Percentiles rank a stretch among this genome's conserved stretches.
These are phyloP conservation scores for Calephelis nemesis DNA, from an alignment of 1,140 invertebrate species.

Conservation along the genomic window DNA sequence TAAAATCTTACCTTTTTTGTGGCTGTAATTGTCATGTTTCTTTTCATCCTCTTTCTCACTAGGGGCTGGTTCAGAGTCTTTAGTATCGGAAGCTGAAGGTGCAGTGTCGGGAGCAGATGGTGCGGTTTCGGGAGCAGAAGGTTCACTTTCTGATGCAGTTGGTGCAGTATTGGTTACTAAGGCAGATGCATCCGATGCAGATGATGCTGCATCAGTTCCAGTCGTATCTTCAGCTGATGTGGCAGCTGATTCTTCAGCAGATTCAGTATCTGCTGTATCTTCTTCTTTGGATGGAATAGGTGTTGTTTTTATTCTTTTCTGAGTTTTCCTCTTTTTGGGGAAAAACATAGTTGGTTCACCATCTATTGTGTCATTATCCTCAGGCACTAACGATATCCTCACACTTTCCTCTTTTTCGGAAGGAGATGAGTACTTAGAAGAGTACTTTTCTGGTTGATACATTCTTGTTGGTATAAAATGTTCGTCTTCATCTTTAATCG, in stretches of 20 bases:
- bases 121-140: conserved; percentile 20
- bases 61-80: conserved; percentile 46
- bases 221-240: conserved; percentile 25
- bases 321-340: conserved; percentile 50
- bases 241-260: conserved; percentile 15
- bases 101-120: conserved; percentile 27
- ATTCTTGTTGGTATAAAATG: conserved; percentile 13
- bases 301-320: conserved; percentile 34
- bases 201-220: conserved; percentile 19
- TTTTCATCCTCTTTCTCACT: conserved; percentile 47
- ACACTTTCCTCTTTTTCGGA: conserved; percentile 37
- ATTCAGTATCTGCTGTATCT: conserved; percentile 15
- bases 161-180: conserved; percentile 30
- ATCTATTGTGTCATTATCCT: conserved; percentile 44
- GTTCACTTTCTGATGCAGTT: conserved; percentile 22
- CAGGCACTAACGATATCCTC: conserved; percentile 58
- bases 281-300: conserved; percentile 41
- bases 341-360: conserved; percentile 62
- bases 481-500: conserved; percentile 44
- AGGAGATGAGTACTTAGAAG: conserved; percentile 35
- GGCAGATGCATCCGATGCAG: conserved; percentile 27
- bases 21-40: conserved; percentile 42
- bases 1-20: conserved; percentile 47
- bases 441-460: conserved; percentile 34
- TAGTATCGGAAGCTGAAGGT: conserved; percentile 28